Percentiles rank a stretch among this genome's conserved stretches.
These are phyloP conservation scores for human DNA, from an alignment of 2,113 vertebrate genomes.

Conservation along the genomic window GRCh38 chr9:81576001-81576500, in stretches of 20 bases:
- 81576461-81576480: not conserved
- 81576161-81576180: not conserved
- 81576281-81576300: not conserved
- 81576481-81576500: not conserved
- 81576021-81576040: not conserved
- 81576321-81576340: not conserved
- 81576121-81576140: not conserved
- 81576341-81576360: not conserved
- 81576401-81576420: not conserved
- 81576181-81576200: not conserved
- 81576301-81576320: not conserved
- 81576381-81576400: not conserved
- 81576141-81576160: not conserved
- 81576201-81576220: not conserved
- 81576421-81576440: not conserved
- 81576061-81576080: not conserved
- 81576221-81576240: not conserved
- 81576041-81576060: not conserved
- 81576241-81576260: not conserved
- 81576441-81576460: not conserved
- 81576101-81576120: not conserved
- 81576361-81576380: not conserved
- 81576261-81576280: not conserved
- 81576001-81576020: not conserved
- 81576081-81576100: not conserved